These are phyloP conservation scores for Sterna hirundo DNA, from an alignment of 2,113 vertebrate species.

Conservation along the genomic window DNA sequence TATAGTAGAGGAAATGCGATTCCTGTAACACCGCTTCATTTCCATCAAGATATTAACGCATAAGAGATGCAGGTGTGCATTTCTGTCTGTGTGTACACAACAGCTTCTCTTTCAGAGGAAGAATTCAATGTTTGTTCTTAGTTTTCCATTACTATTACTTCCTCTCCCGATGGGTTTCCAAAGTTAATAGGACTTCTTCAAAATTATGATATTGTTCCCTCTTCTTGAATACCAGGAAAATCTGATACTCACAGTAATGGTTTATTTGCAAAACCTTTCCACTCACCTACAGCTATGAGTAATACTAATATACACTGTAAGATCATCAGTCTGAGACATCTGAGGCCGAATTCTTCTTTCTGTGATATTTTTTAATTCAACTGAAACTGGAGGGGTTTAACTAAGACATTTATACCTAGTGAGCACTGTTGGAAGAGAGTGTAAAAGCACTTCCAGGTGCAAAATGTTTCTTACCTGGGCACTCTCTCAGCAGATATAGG, in stretches of 20 bases:
- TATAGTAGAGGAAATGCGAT: background rate
- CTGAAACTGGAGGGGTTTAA: background rate
- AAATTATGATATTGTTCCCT: background rate
- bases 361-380: background rate
- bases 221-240: slow-evolving; percentile 31
- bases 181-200: background rate
- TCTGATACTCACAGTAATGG: background rate
- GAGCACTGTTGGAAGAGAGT: background rate
- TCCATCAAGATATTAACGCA: background rate
- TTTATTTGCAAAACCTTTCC: slow-evolving; percentile 45
- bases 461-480: background rate
- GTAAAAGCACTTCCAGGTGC: background rate
- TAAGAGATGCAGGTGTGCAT: background rate
- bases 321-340: background rate
- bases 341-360: background rate
- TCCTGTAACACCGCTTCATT: background rate
- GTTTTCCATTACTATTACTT: slow-evolving; percentile 1
- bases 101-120: background rate
- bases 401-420: background rate
- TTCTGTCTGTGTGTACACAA: background rate
- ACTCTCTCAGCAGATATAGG: background rate
- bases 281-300: slow-evolving; percentile 26
- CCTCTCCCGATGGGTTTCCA: background rate
- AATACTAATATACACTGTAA: slow-evolving; percentile 27
- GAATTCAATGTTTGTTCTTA: background rate